phyloP scores from a whole-genome alignment of 1,140 invertebrate genomes.

The Temnothorax longispinosus region DNA sequence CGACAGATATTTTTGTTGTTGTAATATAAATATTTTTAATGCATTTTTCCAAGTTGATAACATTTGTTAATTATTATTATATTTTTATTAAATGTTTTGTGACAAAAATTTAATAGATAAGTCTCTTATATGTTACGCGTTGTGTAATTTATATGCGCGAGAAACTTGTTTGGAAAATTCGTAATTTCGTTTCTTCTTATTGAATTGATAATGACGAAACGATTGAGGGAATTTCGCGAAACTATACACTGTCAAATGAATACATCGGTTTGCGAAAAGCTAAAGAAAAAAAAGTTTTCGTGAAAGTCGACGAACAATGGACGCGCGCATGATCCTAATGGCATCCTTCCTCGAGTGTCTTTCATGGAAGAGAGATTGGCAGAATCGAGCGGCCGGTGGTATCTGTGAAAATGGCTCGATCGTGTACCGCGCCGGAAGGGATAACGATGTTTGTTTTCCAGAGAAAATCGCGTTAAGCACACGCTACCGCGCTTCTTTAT shows the following conservation, averaged over 20 bases:
- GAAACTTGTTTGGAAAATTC: background rate
- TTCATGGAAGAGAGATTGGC: slow-evolving; percentile 36
- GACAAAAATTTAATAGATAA: background rate
- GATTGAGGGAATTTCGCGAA: background rate
- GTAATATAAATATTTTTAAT: background rate
- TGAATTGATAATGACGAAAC: background rate
- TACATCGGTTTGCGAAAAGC: background rate
- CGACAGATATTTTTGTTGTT: background rate
- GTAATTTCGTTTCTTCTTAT: background rate
- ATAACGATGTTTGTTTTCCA: slow-evolving; percentile 45
- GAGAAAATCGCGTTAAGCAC: slow-evolving; percentile 40
- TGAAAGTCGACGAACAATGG: slow-evolving; percentile 16
- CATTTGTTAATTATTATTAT: background rate
- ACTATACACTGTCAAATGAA: background rate
- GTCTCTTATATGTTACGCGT: background rate
- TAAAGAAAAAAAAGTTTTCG: background rate
- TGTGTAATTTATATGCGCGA: background rate
- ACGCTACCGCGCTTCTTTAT: slow-evolving; percentile 50
- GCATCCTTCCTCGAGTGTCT: slow-evolving; percentile 51
- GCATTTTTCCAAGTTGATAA: background rate
- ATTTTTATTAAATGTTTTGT: background rate
- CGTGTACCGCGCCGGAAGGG: background rate
- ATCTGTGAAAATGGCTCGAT: slow-evolving; percentile 30
- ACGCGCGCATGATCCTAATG: slow-evolving; percentile 50
- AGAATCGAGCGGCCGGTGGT: slow-evolving; percentile 31